Evolutionary conservation across 2,888 invertebrate species (phyloP).

Genomic region (Philonicus albiceps): DNA sequence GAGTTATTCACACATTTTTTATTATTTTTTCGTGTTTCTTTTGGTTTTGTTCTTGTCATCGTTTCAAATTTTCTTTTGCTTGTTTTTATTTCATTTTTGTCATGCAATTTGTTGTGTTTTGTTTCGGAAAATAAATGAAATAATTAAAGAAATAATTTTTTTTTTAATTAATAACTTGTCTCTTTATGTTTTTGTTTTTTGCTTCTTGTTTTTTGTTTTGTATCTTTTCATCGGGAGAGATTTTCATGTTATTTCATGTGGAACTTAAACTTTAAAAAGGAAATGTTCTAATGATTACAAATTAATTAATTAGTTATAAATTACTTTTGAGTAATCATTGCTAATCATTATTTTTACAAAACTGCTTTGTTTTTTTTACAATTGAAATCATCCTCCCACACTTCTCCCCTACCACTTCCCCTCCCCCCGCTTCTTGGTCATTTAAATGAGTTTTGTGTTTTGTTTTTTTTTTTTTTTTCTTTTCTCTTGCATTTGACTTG

Average conservation of each 20-base stretch:
- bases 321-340: neutral
- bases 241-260: no score
- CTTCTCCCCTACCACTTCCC: neutral
- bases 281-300: no score
- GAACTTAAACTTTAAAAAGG: no score
- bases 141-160: no score
- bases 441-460: neutral
- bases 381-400: neutral
- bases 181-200: no score
- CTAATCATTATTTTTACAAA: neutral
- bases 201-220: no score
- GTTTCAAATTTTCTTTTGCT: neutral
- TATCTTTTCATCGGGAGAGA: no score
- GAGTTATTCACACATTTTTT: slow-evolving; percentile 32
- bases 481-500: no score
- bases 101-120: no score
- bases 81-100: no score
- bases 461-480: neutral
- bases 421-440: neutral
- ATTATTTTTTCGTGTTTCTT: neutral
- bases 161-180: no score
- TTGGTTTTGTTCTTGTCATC: neutral
- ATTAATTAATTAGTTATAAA: no score
- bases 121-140: neutral
- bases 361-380: neutral